phyloP scores from a whole-genome alignment of 2,797 vertebrate genomes.

The Sebastes matsubarae region DNA sequence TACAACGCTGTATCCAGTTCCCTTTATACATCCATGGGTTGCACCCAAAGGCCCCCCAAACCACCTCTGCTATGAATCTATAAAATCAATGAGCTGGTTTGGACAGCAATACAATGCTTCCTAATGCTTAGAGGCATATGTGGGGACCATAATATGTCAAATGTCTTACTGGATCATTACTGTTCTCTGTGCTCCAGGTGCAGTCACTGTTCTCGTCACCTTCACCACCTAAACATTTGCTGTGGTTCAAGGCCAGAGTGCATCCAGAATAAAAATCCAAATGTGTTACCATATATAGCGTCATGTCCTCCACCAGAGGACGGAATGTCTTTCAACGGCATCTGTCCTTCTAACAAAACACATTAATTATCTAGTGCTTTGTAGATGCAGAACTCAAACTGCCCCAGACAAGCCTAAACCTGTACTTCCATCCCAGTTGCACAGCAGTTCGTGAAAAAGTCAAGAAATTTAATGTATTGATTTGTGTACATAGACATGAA shows the following conservation, averaged over 20 bases:
- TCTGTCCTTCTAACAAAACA: conserved; percentile 29
- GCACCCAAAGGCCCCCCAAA: background rate
- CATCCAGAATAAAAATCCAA: conserved; percentile 1
- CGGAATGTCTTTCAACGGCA: conserved; percentile 45
- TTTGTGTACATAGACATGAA: too few relatives aligned
- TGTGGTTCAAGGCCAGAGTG: conserved; percentile 23
- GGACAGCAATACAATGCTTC: background rate
- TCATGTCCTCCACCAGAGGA: conserved; percentile 46
- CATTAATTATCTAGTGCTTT: conserved; percentile 48
- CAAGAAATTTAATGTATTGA: too few relatives aligned
- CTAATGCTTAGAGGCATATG: background rate
- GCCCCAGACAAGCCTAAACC: conserved; percentile 12
- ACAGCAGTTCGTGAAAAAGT: too few relatives aligned
- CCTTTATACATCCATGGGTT: background rate
- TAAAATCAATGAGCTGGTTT: conserved; percentile 29
- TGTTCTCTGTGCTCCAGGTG: conserved; percentile 25
- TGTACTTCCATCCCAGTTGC: background rate
- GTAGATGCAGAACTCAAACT: conserved; percentile 23
- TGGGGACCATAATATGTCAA: conserved; percentile 21
- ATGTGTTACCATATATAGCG: conserved; percentile 39
- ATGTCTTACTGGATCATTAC: conserved; percentile 19
- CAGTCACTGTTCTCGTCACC: conserved; percentile 24
- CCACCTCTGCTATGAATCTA: conserved; percentile 13
- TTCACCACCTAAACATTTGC: conserved; percentile 24
- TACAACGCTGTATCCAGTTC: too few relatives aligned